Evolutionary conservation across 2,113 vertebrate genomes (phyloP), one percentile per base, ranked within the genome.

Genomic region (Megaleporinus macrocephalus): DNA sequence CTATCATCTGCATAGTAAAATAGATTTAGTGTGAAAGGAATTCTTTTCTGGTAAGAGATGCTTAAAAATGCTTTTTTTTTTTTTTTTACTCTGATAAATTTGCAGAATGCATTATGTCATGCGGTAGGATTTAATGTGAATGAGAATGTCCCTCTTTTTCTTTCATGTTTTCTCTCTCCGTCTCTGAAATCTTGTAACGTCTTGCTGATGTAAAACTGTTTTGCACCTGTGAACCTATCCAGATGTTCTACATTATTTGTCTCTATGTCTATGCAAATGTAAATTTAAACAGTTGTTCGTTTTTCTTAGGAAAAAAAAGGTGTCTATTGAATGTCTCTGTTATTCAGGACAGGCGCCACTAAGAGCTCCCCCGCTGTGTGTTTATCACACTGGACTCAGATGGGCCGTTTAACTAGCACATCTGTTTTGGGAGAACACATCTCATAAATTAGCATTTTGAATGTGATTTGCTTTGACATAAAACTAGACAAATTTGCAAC

Each of bases 1-100:
- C 77, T 81, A 90, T 91, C 87, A 91, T 90, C 88, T 90, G 91
- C 92, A 91, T 92, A 89, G 91, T 91, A 88, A 91, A 92, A 92
- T 87, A 81, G 83, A 84, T 92, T 85, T 87, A 80, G 88, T 33
- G 51, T 80, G 87, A 87, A 89, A 84, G 65, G 85, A 82, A 86
- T 82, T 81, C 80, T 85, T 90, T 89, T 90, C 88, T 88, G 88
- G 80, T 88, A 78, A 87, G 55, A 65, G 84, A 85, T 29, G 66
- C 81, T 87, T 62, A 0, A n/a, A n/a, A 16, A 59, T 29, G 41
- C 22, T 66, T 53, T 47, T 73, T 73, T 73, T 68, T 73, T 30
- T 36, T 4, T 4, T 7, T 7, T 47, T 30, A 65, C 61, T 51
- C 30, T 53, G 26, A 72, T 57, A 30, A 14, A 41, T 79, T 68